These are phyloP conservation scores for Collichthys lucidus DNA, from an alignment of 2,113 vertebrate genomes.

Conservation along the genomic window DNA sequence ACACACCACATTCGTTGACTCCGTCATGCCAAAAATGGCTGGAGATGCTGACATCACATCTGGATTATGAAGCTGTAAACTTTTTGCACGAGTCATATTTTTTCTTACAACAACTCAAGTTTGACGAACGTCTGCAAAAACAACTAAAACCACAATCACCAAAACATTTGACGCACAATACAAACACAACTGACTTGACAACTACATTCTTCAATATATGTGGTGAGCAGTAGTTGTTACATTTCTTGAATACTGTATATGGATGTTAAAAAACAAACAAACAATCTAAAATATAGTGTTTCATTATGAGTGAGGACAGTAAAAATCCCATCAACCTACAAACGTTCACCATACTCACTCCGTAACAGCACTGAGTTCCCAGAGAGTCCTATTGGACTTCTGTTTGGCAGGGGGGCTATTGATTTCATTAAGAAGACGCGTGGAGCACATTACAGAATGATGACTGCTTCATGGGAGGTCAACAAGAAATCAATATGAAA, in stretches of 20 bases:
- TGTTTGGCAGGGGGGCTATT: conserved; percentile 79
- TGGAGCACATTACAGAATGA: conserved; percentile 87
- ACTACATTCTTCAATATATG: not conserved
- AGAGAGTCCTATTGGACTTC: conserved; percentile 70
- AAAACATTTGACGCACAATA: conserved; percentile 28
- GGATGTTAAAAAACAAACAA: not conserved
- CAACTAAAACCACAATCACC: conserved; percentile 2
- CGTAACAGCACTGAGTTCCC: conserved; percentile 71
- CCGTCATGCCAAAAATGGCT: conserved; percentile 35
- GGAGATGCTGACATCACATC: conserved; percentile 37
- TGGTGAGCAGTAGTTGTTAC: not conserved
- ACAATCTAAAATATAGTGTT: not conserved
- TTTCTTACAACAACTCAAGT: conserved; percentile 1
- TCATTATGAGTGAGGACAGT: conserved; percentile 37
- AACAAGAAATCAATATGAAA: conserved; percentile 89
- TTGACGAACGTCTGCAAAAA: conserved; percentile 32
- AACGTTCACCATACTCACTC: conserved; percentile 48
- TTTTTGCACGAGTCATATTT: conserved; percentile 18
- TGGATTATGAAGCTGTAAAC: conserved; percentile 35
- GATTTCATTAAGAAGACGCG: conserved; percentile 87
- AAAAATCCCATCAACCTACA: conserved; percentile 54
- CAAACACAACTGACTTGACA: conserved; percentile 4
- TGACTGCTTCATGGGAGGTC: conserved; percentile 87
- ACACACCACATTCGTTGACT: conserved; percentile 36
- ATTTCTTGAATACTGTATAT: conserved; percentile 1